These are phyloP conservation scores for Oreotragus oreotragus DNA, from an alignment of 2,113 vertebrate genomes.

Conservation along the genomic window DNA sequence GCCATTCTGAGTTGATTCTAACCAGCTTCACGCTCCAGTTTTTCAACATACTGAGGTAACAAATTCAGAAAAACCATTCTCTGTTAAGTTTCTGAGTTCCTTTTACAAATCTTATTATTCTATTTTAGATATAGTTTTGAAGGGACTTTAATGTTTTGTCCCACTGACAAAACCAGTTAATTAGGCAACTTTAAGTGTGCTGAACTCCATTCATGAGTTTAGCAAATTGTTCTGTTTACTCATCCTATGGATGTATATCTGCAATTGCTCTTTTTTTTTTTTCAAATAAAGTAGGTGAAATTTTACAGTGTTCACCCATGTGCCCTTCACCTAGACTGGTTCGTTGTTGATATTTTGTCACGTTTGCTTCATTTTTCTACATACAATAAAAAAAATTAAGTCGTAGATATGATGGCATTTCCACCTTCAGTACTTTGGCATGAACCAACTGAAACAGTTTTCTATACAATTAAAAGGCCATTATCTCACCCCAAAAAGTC, in stretches of 20 bases:
- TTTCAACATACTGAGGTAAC: not conserved
- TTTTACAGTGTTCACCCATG: not conserved
- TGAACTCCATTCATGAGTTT: not conserved
- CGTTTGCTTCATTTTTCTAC: not conserved
- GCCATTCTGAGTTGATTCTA: not conserved
- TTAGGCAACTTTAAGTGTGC: not conserved
- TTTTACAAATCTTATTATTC: not conserved
- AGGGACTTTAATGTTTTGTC: not conserved
- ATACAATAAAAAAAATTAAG: not conserved
- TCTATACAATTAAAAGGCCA: not conserved
- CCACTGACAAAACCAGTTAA: not conserved
- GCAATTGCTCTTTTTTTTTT: not conserved
- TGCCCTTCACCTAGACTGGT: not conserved
- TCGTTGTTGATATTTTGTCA: not conserved
- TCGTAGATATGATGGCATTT: not conserved
- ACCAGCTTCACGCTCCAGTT: not conserved
- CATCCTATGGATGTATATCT: not conserved
- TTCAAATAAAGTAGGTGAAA: not conserved
- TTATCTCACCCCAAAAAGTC: not conserved
- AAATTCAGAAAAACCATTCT: slow-evolving; percentile 6
- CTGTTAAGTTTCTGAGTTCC: not conserved
- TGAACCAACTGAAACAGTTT: not conserved
- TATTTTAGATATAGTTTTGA: not conserved
- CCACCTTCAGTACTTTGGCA: not conserved
- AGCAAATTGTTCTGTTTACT: not conserved